Evolutionary conservation across 2,797 vertebrate species (phyloP), one percentile per base, ranked within the genome.

Genomic region (Orestias chungarensis): DNA sequence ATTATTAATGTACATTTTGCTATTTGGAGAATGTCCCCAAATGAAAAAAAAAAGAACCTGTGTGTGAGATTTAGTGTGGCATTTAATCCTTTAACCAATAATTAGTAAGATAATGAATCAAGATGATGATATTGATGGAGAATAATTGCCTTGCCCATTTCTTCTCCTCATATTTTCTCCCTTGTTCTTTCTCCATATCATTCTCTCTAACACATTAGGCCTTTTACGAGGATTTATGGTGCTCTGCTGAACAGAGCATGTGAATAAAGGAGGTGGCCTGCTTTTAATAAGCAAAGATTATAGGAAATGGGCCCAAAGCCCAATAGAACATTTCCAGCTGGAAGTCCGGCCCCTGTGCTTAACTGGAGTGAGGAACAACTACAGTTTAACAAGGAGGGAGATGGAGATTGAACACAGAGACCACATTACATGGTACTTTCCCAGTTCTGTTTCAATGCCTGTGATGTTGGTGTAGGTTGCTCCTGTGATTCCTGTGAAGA

Each of bases 261-360:
- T 84, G 91, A 92, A 91, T 91, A 87, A 90, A 90, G 81, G 84
- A 84, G 80, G 84, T 78, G 84, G 89, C 80, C 89, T 91, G 90
- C 81, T 88, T 93, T 92, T 93, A 93, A 92, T 92, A 91, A 91
- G 88, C 86, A 91, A 86, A 89, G 89, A 92, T 91, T 91, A 92
- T 90, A 93, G 90, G 82, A 92, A 91, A 93, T 90, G 88, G 91
- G 91, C 89, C 85, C 73, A 82, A 86, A 93, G 91, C 91, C 90
- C 88, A 91, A 92, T 91, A 91, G 93, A 93, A 92, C 90, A 93
- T 92, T 92, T 93, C 90, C 93, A 93, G 90, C 90, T 92, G 91
- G 89, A 92, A 91, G 90, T 92, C 80, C 84, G 74, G 81, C 84
- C 85, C 75, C 75, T 75, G 80, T 73, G 80, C 82, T 82, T 76